Base-by-base conservation (phyloP, 2,888 invertebrate species). In the Dendrolimus pini region DNA sequence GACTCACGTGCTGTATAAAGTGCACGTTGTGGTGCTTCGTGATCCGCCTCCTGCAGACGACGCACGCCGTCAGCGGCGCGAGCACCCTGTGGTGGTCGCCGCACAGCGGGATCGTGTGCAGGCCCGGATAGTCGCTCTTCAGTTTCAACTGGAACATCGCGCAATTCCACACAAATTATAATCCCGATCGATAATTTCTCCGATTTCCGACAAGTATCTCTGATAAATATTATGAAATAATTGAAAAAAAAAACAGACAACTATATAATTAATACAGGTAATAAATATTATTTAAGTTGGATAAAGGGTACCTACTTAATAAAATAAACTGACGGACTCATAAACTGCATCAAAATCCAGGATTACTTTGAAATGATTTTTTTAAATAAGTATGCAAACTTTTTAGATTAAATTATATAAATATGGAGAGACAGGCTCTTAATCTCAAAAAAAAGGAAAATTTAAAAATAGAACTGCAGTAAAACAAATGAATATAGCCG, bases 11-110 rank as follows among this genome's bases (percentile, higher is more conserved):
- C 62, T 94, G 93, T 65, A 95, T 91, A 68, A 94, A 93, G 79
- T 95, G 95, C 72, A 95, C 93, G 72, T 95, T 94, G 75, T 95
- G 95, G 73, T 95, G 96, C 68, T 94, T 93, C 65, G 95, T 94
- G 71, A 96, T 88, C 56, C 95, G 92, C 12, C 96, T 92, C 62
- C 94, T 94, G 78, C 96, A 97, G 64, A 96, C 92, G 2, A 93
- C 94, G 81, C 96, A 97, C 2, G 94, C 93, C 84, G 95, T 93
- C 57, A 95, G 93, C 76, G 94, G 94, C 62, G 94, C 94, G 52
- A 96, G 92, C 62, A 92, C 91, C 30, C 93, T 90, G 80, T 95
- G 93, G 83, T 96, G 96, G 60, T 89, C 91, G 41, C 89, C 92
- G 79, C 96, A 95, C 61, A 95, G 91, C 61, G 94, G 94, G 61